These are phyloP conservation scores for Haliclona indistincta DNA, from an alignment of 37 sponge, comb jelly and placozoan genomes.

Conservation along the genomic window DNA sequence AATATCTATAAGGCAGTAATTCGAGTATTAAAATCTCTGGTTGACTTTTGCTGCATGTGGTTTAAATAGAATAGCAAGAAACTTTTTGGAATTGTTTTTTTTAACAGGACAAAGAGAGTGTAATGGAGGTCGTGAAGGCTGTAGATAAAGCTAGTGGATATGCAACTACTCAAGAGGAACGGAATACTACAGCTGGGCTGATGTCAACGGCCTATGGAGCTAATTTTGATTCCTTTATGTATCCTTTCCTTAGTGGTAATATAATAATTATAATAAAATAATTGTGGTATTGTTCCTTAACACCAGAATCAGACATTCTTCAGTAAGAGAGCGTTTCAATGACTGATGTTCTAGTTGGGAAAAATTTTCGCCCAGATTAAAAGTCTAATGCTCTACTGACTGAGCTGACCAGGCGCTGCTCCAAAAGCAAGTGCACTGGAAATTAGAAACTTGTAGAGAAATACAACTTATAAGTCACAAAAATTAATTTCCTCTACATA, in stretches of 20 bases:
- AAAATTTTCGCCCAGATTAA: conserved; percentile 94
- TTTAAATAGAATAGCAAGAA: no score
- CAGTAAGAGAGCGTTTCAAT: conserved; percentile 3
- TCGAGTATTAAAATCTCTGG: no score
- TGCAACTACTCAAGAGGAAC: conserved; percentile 8
- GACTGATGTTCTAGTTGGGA: no score
- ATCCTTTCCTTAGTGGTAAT: conserved; percentile 19
- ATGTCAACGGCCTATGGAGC: conserved; percentile 63
- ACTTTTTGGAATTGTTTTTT: no score
- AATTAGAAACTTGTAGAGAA: no score
- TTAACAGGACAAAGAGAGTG: conserved; percentile 83
- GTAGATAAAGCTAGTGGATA: conserved; percentile 97
- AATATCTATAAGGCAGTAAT: no score
- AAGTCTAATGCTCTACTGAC: conserved; percentile 95
- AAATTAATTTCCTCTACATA: no score
- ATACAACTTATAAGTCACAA: no score
- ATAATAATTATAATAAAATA: not conserved
- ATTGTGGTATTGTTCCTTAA: not conserved
- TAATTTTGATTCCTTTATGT: conserved; percentile 72
- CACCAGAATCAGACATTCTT: not conserved
- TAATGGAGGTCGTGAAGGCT: conserved; percentile 62
- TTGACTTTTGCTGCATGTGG: no score
- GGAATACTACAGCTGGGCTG: conserved; percentile 14
- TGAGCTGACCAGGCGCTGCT: conserved; percentile 87
- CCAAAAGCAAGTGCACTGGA: no score